Conservation (phyloP, 2,888 invertebrate species). For the Marronus borbonicus region DNA sequence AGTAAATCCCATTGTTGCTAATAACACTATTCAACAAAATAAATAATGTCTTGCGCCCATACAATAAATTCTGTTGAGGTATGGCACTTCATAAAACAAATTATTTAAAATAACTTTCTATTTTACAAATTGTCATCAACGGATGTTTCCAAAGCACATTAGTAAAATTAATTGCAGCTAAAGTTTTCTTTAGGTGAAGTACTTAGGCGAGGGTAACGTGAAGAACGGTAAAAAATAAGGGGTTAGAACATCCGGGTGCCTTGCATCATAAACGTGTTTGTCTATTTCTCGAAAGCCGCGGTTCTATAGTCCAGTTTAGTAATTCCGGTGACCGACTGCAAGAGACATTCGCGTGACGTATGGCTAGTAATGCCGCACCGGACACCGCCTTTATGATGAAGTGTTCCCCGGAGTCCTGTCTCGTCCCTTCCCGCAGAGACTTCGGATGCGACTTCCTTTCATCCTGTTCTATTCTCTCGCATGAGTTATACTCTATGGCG, state of each 20-base stretch:
- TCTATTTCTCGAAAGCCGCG: constrained; percentile 46
- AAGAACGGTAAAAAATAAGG: constrained; percentile 36
- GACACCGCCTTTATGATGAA: constrained; percentile 66
- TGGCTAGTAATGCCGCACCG: constrained; percentile 65
- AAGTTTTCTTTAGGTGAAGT: constrained; percentile 28
- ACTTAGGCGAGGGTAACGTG: constrained; percentile 7
- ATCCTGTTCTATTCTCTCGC: constrained; percentile 7
- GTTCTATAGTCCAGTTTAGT: constrained; percentile 54
- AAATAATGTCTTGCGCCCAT: no score
- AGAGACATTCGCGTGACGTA: constrained; percentile 65
- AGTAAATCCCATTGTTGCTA: no score
- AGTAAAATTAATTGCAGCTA: constrained; percentile 33
- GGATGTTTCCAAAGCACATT: constrained; percentile 25
- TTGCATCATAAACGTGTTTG: constrained; percentile 43
- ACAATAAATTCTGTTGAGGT: no score
- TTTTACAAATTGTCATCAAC: constrained; percentile 22
- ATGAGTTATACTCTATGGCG: constrained; percentile 17
- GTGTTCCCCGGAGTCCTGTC: constrained; percentile 61
- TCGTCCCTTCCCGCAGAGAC: constrained; percentile 35
- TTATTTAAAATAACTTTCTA: background rate
- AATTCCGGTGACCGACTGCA: constrained; percentile 61
- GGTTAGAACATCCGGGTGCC: constrained; percentile 24
- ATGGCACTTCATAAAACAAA: no score
- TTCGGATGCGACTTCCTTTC: constrained; percentile 45
- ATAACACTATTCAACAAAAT: no score